phyloP scores from a whole-genome alignment of 2,888 invertebrate species.

The Fragum fragum region DNA sequence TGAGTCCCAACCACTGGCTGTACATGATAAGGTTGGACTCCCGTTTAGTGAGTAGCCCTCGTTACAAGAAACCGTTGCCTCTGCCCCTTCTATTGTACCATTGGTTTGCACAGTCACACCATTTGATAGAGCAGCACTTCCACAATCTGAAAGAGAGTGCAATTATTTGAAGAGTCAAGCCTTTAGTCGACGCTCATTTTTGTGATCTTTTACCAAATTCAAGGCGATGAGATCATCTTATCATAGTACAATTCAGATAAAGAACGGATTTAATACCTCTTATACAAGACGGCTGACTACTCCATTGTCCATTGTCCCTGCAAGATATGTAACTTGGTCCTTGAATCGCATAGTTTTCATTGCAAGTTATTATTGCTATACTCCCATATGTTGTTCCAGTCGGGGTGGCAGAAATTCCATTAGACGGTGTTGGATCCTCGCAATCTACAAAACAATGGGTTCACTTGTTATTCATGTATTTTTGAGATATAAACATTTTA shows the following conservation, averaged over 20 bases:
- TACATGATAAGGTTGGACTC: not conserved
- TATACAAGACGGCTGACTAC: not conserved
- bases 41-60: constrained; percentile 21
- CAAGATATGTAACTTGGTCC: not conserved
- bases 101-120: constrained; percentile 15
- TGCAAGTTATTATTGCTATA: not conserved
- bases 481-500: no score
- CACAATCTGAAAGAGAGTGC: constrained; percentile 30
- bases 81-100: not conserved
- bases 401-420: no score
- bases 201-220: not conserved
- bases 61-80: constrained; percentile 32
- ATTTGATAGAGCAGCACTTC: constrained; percentile 21
- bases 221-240: not conserved
- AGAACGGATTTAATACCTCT: not conserved
- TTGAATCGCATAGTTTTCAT: not conserved
- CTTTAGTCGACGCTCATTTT: not conserved
- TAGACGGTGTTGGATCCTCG: no score
- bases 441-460: no score
- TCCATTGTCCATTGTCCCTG: not conserved
- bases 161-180: not conserved
- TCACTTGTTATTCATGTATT: no score
- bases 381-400: no score
- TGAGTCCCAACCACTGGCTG: constrained; percentile 12
- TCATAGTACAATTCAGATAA: not conserved